Conservation (phyloP, 2,888 invertebrate species). For the Abrostola tripartita region DNA sequence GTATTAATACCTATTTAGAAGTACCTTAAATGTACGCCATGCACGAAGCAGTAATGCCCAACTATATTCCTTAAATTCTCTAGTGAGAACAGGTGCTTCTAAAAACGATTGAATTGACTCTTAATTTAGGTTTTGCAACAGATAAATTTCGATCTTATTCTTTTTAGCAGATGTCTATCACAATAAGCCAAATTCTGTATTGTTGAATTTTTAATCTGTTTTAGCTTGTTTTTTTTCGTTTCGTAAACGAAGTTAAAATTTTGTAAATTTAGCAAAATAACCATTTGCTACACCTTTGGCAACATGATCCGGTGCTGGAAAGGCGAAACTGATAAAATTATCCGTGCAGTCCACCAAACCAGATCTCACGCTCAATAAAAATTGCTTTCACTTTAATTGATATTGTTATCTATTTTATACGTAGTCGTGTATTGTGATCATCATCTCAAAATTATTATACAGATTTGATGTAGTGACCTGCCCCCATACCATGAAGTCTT, state of each 20-base stretch:
- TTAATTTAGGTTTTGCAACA: no score
- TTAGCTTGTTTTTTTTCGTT: constrained; percentile 6
- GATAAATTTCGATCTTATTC: no score
- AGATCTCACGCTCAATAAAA: constrained; percentile 57
- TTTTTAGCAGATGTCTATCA: no score
- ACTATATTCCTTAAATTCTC: no score
- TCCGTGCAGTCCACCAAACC: constrained; percentile 51
- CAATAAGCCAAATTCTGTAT: no score
- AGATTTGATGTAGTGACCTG: constrained; percentile 27
- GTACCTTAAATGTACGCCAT: no score
- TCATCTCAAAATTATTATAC: constrained; percentile 22
- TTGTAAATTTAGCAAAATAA: constrained; percentile 13
- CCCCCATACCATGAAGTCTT: no score
- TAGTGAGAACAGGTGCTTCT: no score
- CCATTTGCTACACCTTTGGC: constrained; percentile 26
- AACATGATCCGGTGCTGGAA: constrained; percentile 23
- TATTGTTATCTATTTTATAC: constrained; percentile 52
- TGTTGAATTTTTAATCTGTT: neutral
- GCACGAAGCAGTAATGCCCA: no score
- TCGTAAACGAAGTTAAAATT: constrained; percentile 9
- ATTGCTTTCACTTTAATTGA: constrained; percentile 57
- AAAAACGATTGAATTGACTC: no score
- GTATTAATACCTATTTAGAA: no score
- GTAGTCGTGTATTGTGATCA: constrained; percentile 36
- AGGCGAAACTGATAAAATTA: constrained; percentile 49